Evolutionary conservation across 2,797 vertebrate genomes (phyloP).

Genomic region (Gouania willdenowi): DNA sequence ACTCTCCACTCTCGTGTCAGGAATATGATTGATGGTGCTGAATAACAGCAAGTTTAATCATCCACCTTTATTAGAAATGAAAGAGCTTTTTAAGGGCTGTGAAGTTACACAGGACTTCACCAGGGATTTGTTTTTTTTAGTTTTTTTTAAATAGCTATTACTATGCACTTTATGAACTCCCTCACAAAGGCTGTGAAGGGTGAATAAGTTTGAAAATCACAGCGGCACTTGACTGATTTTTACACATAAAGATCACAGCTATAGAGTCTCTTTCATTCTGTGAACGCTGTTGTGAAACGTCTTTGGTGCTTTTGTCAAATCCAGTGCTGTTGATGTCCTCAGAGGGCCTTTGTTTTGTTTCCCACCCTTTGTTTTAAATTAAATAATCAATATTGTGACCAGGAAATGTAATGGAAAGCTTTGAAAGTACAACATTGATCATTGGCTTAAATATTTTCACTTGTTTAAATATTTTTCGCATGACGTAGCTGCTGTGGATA

Average conservation of each 20-base stretch:
- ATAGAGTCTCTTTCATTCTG: not conserved
- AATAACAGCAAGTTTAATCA: conserved; percentile 48
- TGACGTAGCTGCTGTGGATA: no score
- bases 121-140: conserved; percentile 20
- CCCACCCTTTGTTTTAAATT: no score
- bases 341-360: not conserved
- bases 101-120: conserved; percentile 27
- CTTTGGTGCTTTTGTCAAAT: not conserved
- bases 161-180: conserved; percentile 20
- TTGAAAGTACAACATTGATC: no score
- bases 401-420: no score
- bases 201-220: conserved; percentile 24
- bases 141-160: conserved; percentile 26
- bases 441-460: no score
- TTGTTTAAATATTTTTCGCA: no score
- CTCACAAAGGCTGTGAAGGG: conserved; percentile 9
- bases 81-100: conserved; percentile 33
- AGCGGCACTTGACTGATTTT: not conserved
- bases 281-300: not conserved
- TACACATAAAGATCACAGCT: not conserved
- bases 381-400: no score
- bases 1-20: conserved; percentile 60
- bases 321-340: not conserved
- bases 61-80: conserved; percentile 47
- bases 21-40: conserved; percentile 67